Base-by-base conservation (phyloP, 1,140 invertebrate genomes). In the Heliconius melpomene region DNA sequence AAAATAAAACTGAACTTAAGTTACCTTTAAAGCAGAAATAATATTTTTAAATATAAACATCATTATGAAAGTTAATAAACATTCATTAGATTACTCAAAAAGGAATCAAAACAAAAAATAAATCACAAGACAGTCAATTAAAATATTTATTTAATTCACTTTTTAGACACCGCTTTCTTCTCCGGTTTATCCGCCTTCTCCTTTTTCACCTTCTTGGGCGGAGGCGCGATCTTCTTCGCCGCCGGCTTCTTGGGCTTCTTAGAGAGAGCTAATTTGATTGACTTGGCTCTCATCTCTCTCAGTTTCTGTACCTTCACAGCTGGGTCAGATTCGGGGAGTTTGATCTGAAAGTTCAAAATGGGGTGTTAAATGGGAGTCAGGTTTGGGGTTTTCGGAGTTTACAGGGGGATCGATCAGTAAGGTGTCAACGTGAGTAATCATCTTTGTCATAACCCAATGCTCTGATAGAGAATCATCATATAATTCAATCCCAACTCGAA, bases 401-500 rank as follows among this genome's bases (percentile, higher is more conserved):
- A 9, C 2, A 6, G 60, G 26, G 57, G 13, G 54, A 36, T 36
- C 11, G 46, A 6, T 93, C 92, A 93, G 92, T 79, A 88, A n/a
- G 81, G 79, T 92, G 94, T 95, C 94, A 95, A 95, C 92, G 92
- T 94, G 92, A 88, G 90, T 94, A 95, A 95, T 95, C 95, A 95
- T 87, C 75, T 87, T 86, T 76, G 13, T 96, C 95, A 96, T 95
- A 95, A 95, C 95, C 95, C 95, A 96, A 95, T 96, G 95, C 95
- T 96, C 95, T 94, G 92, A 93, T 84, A 90, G 90, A 89, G 81
- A 87, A 89, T 95, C 95, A 95, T 95, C 95, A 95, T 94, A 50
- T 9, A 60, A 60, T 60, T 52, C 50, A 52, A 52, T 52, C 50
- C 0, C 1, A 52, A 52, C 16, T 20, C 50, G 5, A 52, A 52